These are phyloP conservation scores for Melopsittacus undulatus DNA, from an alignment of 2,797 vertebrate species.

Conservation along the genomic window DNA sequence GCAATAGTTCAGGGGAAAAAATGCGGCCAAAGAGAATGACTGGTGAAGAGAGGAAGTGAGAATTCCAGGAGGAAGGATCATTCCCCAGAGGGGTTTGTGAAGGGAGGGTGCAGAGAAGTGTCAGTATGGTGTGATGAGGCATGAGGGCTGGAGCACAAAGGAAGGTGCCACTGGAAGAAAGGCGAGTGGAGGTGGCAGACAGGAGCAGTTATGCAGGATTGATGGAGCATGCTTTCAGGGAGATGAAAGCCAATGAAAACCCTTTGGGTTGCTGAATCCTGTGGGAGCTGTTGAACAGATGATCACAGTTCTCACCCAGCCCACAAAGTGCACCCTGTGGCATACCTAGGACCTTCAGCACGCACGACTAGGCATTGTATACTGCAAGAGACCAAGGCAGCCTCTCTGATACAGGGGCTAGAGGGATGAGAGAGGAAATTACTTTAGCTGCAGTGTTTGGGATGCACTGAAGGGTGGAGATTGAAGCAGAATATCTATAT, in stretches of 20 bases:
- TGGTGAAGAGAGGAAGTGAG: neutral
- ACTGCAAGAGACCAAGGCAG: neutral
- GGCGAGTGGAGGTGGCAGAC: neutral
- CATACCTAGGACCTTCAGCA: neutral
- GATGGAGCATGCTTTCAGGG: neutral
- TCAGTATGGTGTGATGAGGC: neutral
- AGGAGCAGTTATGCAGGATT: neutral
- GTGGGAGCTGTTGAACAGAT: neutral
- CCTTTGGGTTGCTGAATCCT: neutral
- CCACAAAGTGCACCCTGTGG: neutral
- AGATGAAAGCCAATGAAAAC: neutral
- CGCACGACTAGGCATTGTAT: neutral
- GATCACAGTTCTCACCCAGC: neutral
- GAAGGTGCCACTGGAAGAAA: neutral
- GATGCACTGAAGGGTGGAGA: neutral
- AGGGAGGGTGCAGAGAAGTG: neutral
- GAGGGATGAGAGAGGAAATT: neutral
- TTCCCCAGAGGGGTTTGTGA: neutral
- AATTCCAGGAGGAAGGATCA: neutral
- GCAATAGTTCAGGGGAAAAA: neutral
- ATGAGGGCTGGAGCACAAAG: neutral
- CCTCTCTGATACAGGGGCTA: neutral
- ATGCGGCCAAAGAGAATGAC: neutral
- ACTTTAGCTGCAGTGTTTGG: neutral
- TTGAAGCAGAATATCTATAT: neutral